Evolutionary conservation across 2,797 vertebrate genomes (phyloP).

Genomic region (Thunnus albacares): DNA sequence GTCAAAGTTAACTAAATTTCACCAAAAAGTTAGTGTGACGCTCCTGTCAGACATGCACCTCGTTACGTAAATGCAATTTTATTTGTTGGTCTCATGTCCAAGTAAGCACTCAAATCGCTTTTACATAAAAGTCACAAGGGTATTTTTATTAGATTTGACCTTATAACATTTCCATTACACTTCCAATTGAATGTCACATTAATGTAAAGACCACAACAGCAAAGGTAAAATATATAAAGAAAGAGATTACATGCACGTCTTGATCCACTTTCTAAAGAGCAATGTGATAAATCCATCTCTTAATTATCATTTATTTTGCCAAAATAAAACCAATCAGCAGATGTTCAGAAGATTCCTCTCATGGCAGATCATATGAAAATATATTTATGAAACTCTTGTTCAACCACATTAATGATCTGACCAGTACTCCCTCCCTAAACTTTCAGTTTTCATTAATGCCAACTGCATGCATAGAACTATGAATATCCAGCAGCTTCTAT

Average conservation of each 20-base stretch:
- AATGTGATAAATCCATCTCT: not conserved
- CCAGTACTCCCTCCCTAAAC: not conserved
- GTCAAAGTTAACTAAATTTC: not conserved
- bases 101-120: not conserved
- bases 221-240: not conserved
- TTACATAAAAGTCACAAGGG: not conserved
- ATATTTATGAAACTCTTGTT: not conserved
- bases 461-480: no score
- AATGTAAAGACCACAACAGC: not conserved
- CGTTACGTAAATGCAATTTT: not conserved
- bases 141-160: no score
- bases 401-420: not conserved
- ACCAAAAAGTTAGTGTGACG: not conserved
- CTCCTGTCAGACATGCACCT: not conserved
- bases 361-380: no score
- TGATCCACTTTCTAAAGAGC: not conserved
- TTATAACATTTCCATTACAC: not conserved
- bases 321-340: no score
- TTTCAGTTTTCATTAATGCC: not conserved
- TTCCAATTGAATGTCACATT: not conserved
- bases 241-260: not conserved
- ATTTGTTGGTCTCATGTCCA: not conserved
- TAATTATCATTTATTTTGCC: not conserved
- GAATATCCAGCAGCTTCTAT: no score
- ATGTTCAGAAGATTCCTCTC: no score